Percentiles rank a stretch among this genome's conserved stretches.
Conservation (phyloP, 2,888 invertebrate species). For the Siphonodentalium dalli region DNA sequence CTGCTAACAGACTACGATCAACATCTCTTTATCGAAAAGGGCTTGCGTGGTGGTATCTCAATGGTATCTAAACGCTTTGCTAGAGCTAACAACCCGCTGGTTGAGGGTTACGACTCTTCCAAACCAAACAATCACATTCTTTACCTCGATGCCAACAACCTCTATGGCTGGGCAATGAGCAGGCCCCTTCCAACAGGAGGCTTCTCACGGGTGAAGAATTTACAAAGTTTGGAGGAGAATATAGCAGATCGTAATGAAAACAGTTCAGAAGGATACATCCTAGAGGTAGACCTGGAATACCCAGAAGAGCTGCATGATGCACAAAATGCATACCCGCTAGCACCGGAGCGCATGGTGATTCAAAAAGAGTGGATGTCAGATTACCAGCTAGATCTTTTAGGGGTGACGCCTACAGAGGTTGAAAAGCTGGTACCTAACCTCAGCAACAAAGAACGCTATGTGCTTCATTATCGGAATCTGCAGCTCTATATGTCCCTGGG, state of each 20-base stretch:
- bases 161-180: conserved; percentile 25
- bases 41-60: conserved; percentile 31
- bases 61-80: conserved; percentile 39
- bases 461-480: conserved; percentile 51
- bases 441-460: conserved; percentile 34
- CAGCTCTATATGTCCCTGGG: conserved; percentile 39
- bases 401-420: no score
- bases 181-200: conserved; percentile 37
- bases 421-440: conserved; percentile 31
- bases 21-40: conserved; percentile 38
- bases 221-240: conserved; percentile 29
- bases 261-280: conserved; percentile 4
- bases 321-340: no score
- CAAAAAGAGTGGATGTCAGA: no score
- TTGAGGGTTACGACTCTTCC: conserved; percentile 12
- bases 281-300: conserved; percentile 24
- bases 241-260: neutral
- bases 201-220: conserved; percentile 46
- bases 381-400: no score
- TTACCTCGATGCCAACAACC: conserved; percentile 27
- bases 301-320: conserved; percentile 18
- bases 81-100: conserved; percentile 46
- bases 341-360: no score
- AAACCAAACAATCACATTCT: conserved; percentile 15
- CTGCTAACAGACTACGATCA: conserved; percentile 45